These are phyloP conservation scores for Euplagia quadripunctaria DNA, from an alignment of 2,888 invertebrate species.

Conservation along the genomic window DNA sequence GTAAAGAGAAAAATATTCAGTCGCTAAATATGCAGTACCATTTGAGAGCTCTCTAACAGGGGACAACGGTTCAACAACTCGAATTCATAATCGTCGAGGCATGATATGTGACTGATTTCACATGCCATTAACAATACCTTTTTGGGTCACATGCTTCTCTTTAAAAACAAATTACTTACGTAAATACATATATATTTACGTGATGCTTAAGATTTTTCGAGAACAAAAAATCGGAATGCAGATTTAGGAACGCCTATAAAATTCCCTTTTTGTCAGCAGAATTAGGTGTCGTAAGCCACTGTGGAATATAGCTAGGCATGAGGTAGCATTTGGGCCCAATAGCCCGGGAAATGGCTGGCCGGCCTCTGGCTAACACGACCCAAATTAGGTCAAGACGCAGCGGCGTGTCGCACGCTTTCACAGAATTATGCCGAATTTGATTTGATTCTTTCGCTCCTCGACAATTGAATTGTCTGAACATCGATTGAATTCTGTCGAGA, in stretches of 20 bases:
- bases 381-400: slow-evolving; percentile 75
- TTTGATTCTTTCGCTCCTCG: slow-evolving; percentile 55
- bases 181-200: slow-evolving; percentile 1
- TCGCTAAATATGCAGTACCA: slow-evolving; percentile 18
- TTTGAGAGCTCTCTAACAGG: slow-evolving; percentile 43
- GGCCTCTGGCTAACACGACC: slow-evolving; percentile 61
- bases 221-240: slow-evolving; percentile 41
- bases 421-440: slow-evolving; percentile 62
- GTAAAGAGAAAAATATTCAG: slow-evolving; percentile 16
- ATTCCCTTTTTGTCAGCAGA: slow-evolving; percentile 67
- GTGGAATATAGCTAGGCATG: slow-evolving; percentile 53
- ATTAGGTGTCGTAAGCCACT: slow-evolving; percentile 68
- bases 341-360: slow-evolving; percentile 66
- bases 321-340: slow-evolving; percentile 73
- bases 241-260: slow-evolving; percentile 58
- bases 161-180: slow-evolving; percentile 34
- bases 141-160: slow-evolving; percentile 40
- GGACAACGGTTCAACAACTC: slow-evolving; percentile 56
- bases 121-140: slow-evolving; percentile 33
- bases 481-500: slow-evolving; percentile 34
- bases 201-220: slow-evolving; percentile 26
- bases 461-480: slow-evolving; percentile 37
- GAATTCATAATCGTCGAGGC: slow-evolving; percentile 44
- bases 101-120: slow-evolving; percentile 50
- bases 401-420: slow-evolving; percentile 62